Evolutionary conservation across 2,113 vertebrate genomes (phyloP), one percentile per base, ranked within the genome.

Genomic region (Procavia capensis): DNA sequence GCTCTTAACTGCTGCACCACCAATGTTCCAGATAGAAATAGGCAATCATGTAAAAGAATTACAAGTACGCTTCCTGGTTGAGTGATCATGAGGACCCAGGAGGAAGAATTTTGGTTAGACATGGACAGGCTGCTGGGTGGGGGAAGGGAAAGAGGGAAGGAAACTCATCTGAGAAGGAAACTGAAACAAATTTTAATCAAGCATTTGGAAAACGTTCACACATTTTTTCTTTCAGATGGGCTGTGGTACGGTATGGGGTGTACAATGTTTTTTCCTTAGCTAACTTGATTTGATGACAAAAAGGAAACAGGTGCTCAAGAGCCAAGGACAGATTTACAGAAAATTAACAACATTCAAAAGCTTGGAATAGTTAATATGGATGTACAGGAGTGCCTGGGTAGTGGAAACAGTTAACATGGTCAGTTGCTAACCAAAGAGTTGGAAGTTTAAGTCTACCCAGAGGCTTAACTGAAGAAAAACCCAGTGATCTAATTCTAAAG

Each of bases 81-180:
- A 61, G 19, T 0, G n/a, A 64, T 1, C 29, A 50, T 29, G 24
- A 3, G 27, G 47, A 25, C 19, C 2, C 31, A 13, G 4, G 63
- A 68, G 27, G 41, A 81, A 7, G 47, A 54, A 57, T 13, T 10
- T 0, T 0, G 0, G 27, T 31, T 64, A 3, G 24, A 43, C 43
- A 17, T 27, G 31, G 9, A 4, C 45, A 39, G 54, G 13, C 8
- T 2, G 75, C 29, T 20, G n/a, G 7, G 10, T 0, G 1, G 9
- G 2, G 16, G 11, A 14, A 2, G 31, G 5, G 20, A 11, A 8
- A 1, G 34, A 5, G 34, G 13, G 7, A 29, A 39, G 39, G 10
- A 31, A 70, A 66, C 9, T 68, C 31, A 24, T 64, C 45, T 0
- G 2, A 29, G 50, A 19, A 39, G 45, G 54, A 34, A 54, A 63